phyloP scores from a whole-genome alignment of 2,113 vertebrate genomes.

The Cavia aperea region DNA sequence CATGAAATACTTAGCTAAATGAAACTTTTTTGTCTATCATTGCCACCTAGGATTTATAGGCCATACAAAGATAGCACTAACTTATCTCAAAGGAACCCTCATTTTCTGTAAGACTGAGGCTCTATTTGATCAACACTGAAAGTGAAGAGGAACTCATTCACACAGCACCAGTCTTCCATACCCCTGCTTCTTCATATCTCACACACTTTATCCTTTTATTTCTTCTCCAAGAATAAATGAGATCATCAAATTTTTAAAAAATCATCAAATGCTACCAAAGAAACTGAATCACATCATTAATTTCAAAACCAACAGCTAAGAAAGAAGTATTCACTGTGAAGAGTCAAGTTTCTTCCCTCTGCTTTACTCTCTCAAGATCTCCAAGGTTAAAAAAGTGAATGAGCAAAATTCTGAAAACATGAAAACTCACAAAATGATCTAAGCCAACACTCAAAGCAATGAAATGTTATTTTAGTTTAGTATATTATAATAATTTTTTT shows the following conservation, averaged over 20 bases:
- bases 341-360: neutral
- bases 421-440: neutral
- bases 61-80: neutral
- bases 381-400: neutral
- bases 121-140: fast-evolving
- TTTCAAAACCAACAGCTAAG: neutral
- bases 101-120: neutral
- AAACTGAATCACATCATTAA: neutral
- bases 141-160: neutral
- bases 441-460: neutral
- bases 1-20: neutral
- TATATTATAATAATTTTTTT: neutral
- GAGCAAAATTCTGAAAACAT: neutral
- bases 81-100: neutral
- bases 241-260: neutral
- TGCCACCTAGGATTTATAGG: neutral
- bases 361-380: neutral
- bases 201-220: neutral
- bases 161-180: neutral
- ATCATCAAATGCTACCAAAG: neutral
- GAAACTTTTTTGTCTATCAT: neutral
- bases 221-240: neutral
- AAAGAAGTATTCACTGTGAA: neutral
- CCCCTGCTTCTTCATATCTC: neutral
- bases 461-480: neutral